Evolutionary conservation across 2,113 vertebrate species (phyloP).

Genomic region (Oryzias melastigma): DNA sequence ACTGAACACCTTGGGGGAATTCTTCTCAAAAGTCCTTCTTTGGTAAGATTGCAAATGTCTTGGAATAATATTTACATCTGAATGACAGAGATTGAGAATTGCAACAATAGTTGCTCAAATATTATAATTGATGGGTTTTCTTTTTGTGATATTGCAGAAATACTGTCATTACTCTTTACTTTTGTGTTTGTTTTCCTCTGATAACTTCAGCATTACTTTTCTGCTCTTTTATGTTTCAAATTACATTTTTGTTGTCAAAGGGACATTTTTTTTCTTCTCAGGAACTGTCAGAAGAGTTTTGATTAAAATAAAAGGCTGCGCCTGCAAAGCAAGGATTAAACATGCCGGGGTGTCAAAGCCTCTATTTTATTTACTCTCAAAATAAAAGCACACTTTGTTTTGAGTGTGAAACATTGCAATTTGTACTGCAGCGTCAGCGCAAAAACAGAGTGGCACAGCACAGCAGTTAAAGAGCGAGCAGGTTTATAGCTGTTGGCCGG

Average conservation of each 20-base stretch:
- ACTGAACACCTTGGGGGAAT: too few relatives aligned
- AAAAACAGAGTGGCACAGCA: constrained; percentile 14
- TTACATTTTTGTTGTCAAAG: constrained; percentile 1
- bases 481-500: constrained; percentile 51
- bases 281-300: constrained; percentile 13
- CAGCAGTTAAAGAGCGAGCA: constrained; percentile 39
- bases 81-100: not conserved
- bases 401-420: constrained; percentile 28
- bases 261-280: constrained; percentile 6
- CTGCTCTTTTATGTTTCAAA: constrained; percentile 4
- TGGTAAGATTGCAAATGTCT: too few relatives aligned
- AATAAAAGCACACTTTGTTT: constrained; percentile 27
- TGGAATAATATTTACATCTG: too few relatives aligned
- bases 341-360: not conserved
- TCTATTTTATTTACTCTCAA: constrained; percentile 18
- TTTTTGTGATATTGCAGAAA: too few relatives aligned
- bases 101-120: not conserved
- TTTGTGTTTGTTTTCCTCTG: too few relatives aligned
- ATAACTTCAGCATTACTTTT: too few relatives aligned
- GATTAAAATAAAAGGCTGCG: constrained; percentile 25
- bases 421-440: constrained; percentile 12
- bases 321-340: constrained; percentile 31
- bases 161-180: too few relatives aligned
- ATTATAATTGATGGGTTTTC: constrained; percentile 16
- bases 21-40: too few relatives aligned